phyloP scores from a whole-genome alignment of 2,113 vertebrate genomes.

The Poeciliopsis prolifica region DNA sequence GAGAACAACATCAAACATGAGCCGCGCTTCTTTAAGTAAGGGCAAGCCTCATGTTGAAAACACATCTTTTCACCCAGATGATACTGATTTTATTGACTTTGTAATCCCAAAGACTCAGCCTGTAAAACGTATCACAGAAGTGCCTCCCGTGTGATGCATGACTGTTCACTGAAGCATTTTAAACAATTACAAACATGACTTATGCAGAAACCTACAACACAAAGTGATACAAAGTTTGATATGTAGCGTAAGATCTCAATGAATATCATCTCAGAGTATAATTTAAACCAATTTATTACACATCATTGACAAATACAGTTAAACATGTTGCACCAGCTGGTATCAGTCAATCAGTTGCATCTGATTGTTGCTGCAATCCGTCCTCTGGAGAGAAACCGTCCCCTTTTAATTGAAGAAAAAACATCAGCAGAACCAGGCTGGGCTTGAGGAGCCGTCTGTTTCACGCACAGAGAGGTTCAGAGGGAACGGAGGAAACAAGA shows the following conservation, averaged over 20 bases:
- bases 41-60: neutral
- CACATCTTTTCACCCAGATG: neutral
- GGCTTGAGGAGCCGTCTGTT: too few relatives aligned
- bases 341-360: too few relatives aligned
- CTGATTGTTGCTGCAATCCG: too few relatives aligned
- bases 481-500: too few relatives aligned
- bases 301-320: neutral
- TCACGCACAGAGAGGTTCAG: too few relatives aligned
- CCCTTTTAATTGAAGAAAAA: too few relatives aligned
- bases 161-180: neutral
- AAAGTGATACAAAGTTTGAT: too few relatives aligned
- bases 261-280: neutral
- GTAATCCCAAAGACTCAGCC: neutral
- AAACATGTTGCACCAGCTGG: too few relatives aligned
- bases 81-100: neutral
- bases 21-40: conserved; percentile 98
- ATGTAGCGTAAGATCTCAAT: neutral
- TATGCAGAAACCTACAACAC: too few relatives aligned
- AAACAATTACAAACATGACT: neutral
- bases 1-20: conserved; percentile 90
- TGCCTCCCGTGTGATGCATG: neutral
- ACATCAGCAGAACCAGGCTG: too few relatives aligned
- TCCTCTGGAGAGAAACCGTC: too few relatives aligned
- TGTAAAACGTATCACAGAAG: neutral
- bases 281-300: neutral